phyloP scores from a whole-genome alignment of 2,797 vertebrate species.

The Acipenser oxyrinchus region DNA sequence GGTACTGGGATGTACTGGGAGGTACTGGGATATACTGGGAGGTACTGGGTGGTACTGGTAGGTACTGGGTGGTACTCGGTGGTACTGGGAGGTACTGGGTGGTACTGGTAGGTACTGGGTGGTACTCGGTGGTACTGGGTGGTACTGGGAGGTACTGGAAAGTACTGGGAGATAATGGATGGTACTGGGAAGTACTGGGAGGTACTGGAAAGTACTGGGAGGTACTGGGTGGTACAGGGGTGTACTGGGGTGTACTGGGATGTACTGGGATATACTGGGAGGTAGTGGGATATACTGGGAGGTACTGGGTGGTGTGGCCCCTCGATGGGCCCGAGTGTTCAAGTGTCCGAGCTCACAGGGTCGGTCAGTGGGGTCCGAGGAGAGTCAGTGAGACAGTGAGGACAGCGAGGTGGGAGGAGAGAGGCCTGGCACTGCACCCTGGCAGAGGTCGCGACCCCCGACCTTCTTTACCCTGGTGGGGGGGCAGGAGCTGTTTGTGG shows the following conservation, averaged over 20 bases:
- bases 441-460: constrained; percentile 36
- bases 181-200: constrained; percentile 8
- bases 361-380: constrained; percentile 44
- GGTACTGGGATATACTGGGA: too few species aligned
- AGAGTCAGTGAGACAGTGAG: constrained; percentile 33
- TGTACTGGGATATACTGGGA: too few species aligned
- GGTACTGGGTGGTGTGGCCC: background rate
- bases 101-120: constrained; percentile 14
- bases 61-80: too few species aligned
- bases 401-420: constrained; percentile 18
- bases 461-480: constrained; percentile 45
- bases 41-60: too few species aligned
- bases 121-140: constrained; percentile 13
- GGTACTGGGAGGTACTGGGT: too few species aligned
- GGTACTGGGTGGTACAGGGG: constrained; percentile 13
- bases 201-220: constrained; percentile 23
- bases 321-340: background rate
- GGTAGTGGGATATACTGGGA: background rate
- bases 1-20: too few species aligned
- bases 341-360: background rate
- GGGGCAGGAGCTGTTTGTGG: constrained; percentile 67
- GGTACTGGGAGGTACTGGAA: constrained; percentile 12
- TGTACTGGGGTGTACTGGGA: background rate
- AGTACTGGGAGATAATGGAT: constrained; percentile 22
- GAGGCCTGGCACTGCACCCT: constrained; percentile 21